Conservation (phyloP, 2,113 vertebrate species). For the Malurus melanocephalus region DNA sequence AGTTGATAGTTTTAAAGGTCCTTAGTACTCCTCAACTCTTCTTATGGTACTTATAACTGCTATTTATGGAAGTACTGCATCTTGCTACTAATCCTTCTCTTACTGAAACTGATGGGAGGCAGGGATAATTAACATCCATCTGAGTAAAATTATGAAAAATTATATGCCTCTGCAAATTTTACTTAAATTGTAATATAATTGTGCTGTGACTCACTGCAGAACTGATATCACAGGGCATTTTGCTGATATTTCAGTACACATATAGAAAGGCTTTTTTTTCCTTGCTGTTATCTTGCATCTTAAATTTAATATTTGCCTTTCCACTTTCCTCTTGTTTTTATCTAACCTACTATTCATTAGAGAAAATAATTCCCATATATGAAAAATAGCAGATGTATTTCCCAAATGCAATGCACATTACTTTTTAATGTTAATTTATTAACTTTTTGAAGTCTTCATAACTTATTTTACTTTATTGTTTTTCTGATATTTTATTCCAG, state of each 20-base stretch:
- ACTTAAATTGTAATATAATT: not conserved
- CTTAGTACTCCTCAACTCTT: not conserved
- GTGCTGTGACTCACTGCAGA: not conserved
- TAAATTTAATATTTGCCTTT: not conserved
- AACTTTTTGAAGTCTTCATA: not conserved
- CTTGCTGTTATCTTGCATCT: not conserved
- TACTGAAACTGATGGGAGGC: not conserved
- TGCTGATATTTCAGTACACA: not conserved
- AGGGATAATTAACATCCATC: not conserved
- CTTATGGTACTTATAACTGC: not conserved
- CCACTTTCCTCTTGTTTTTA: not conserved
- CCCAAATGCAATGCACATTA: fast-evolving
- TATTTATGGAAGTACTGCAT: not conserved
- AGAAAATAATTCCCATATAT: not conserved
- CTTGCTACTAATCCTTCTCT: not conserved
- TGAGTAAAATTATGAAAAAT: not conserved
- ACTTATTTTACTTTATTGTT: not conserved
- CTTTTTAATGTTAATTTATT: not conserved
- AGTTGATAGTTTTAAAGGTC: not conserved
- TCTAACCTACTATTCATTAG: not conserved
- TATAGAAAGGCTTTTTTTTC: not conserved
- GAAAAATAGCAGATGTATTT: not conserved
- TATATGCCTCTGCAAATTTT: not conserved
- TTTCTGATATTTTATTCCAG: not conserved
- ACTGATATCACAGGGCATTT: not conserved